Conservation (phyloP, 1,140 invertebrate genomes). For the Andrena cerasifolii region DNA sequence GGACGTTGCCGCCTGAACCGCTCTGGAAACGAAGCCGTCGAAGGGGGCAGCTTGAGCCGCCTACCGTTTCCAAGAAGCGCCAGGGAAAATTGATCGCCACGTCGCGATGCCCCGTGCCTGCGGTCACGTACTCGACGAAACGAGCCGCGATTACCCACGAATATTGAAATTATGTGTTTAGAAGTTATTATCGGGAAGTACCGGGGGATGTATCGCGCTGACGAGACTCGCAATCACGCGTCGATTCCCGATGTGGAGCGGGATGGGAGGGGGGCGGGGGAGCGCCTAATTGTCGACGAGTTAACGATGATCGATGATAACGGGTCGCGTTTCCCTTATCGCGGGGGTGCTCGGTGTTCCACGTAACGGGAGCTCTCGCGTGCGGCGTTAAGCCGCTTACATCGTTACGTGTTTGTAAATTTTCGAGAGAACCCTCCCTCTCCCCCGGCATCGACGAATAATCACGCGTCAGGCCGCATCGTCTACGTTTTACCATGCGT, state of each 20-base stretch:
- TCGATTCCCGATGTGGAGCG: neutral
- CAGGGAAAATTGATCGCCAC: constrained; percentile 28
- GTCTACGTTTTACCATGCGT: constrained; percentile 30
- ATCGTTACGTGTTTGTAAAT: constrained; percentile 65
- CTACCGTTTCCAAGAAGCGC: neutral
- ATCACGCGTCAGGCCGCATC: constrained; percentile 44
- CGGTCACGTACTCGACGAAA: neutral
- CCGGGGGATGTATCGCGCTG: constrained; percentile 18
- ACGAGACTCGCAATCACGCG: constrained; percentile 35
- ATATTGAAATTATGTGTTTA: constrained; percentile 60
- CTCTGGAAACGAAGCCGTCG: no score
- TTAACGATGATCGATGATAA: constrained; percentile 70
- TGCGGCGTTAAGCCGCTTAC: constrained; percentile 59
- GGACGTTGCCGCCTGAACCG: no score
- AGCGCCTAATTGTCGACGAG: constrained; percentile 59
- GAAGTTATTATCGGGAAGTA: constrained; percentile 47
- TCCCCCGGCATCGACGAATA: constrained; percentile 51
- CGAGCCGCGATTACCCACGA: constrained; percentile 23
- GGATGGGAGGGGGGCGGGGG: neutral
- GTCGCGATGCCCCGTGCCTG: constrained; percentile 14
- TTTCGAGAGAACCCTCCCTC: no score
- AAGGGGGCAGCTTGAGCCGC: neutral
- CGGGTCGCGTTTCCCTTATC: constrained; percentile 62
- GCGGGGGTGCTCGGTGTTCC: constrained; percentile 41
- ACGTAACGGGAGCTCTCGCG: constrained; percentile 58